Evolutionary conservation across 2,797 vertebrate species (phyloP).

Genomic region (Brachyrhaphis roseni): DNA sequence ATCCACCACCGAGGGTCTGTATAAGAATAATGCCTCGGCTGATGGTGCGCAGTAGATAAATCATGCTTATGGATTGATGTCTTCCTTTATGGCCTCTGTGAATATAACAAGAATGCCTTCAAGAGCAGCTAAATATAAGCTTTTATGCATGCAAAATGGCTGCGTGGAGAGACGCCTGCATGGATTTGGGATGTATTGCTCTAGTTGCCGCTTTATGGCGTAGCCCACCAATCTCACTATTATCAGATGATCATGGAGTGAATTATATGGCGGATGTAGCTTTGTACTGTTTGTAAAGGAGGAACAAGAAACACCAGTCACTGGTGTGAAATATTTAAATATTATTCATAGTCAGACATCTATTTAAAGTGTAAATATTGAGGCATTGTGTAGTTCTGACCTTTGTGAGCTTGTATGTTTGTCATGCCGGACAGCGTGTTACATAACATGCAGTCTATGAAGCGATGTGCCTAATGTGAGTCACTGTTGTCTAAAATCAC

Average conservation of each 20-base stretch:
- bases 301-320: not conserved
- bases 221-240: constrained; percentile 42
- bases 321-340: not conserved
- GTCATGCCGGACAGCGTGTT: not conserved
- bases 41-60: constrained; percentile 67
- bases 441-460: not conserved
- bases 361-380: not conserved
- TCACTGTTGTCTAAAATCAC: not conserved
- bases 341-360: not conserved
- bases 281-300: not conserved
- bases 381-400: not conserved
- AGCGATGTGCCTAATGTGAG: not conserved
- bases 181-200: constrained; percentile 56
- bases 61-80: constrained; percentile 72
- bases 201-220: constrained; percentile 46
- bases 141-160: constrained; percentile 60
- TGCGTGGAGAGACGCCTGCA: constrained; percentile 49
- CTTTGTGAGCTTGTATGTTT: not conserved
- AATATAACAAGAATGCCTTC: constrained; percentile 71
- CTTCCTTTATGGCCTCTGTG: constrained; percentile 60
- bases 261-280: constrained; percentile 41
- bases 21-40: constrained; percentile 70
- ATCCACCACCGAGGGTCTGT: constrained; percentile 52
- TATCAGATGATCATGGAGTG: constrained; percentile 67
- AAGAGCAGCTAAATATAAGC: constrained; percentile 69